Evolutionary conservation across 2,797 vertebrate species (phyloP).

Genomic region (Acomys russatus): DNA sequence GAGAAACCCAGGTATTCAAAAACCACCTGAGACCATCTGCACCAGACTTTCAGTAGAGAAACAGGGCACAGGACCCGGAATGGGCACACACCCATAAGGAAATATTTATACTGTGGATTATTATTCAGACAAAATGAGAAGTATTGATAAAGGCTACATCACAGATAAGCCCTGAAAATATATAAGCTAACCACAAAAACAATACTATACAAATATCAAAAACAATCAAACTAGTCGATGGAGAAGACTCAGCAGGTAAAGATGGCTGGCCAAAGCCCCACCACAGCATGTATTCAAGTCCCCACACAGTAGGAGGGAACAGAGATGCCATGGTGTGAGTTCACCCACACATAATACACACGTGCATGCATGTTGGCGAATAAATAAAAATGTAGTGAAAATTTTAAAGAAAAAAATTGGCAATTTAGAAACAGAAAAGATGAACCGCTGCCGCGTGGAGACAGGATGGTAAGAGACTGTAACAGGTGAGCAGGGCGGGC

Average conservation of each 20-base stretch:
- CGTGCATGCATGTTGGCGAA: neutral
- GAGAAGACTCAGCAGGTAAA: neutral
- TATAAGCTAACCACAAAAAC: slow-evolving; percentile 34
- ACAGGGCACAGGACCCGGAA: neutral
- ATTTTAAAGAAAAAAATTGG: neutral
- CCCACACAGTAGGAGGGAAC: neutral
- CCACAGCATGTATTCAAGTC: neutral
- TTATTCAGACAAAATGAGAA: slow-evolving; percentile 34
- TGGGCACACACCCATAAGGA: neutral
- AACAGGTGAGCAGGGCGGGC: neutral
- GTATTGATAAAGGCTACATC: neutral
- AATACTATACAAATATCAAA: neutral
- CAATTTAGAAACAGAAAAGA: slow-evolving; percentile 58
- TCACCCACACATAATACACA: neutral
- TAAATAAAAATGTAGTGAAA: neutral
- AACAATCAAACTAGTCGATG: slow-evolving; percentile 16
- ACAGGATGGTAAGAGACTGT: neutral
- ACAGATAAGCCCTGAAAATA: slow-evolving; percentile 29
- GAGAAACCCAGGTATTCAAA: slow-evolving; percentile 53
- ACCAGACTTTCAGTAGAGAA: slow-evolving; percentile 21
- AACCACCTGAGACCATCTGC: neutral
- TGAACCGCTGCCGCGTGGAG: neutral
- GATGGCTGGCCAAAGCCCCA: neutral
- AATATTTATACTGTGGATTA: neutral
- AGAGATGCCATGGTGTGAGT: neutral